Base-by-base conservation (phyloP, 2,113 vertebrate species). In the Sprattus sprattus region DNA sequence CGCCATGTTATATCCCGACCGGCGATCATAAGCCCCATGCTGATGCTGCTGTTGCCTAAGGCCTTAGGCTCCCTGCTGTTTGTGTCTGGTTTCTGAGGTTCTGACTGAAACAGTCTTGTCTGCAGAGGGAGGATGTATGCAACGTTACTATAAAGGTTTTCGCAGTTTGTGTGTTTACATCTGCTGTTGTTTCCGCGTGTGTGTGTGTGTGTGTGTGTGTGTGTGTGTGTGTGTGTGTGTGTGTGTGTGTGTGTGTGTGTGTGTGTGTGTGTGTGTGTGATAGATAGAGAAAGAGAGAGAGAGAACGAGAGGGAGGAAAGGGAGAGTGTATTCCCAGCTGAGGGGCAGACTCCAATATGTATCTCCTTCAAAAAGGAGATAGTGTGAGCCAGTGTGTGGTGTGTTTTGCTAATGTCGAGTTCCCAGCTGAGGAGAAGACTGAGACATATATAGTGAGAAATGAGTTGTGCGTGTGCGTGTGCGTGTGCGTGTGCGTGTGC, bases 191-290 rank as follows among this genome's bases (percentile, higher is more conserved):
- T 2, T 49, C 47, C 64, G 49, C 46, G 64, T n/a, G 57, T 81
- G 8, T 82, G 80, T 85, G 80, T 86, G 22, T 67, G 52, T 81
- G 75, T 81, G 80, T 85, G 80, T 82, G 50, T 85, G 85, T 67
- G 85, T 54, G 32, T 50, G 10, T 83, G 16, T 67, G 54, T 54
- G 52, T 20, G 54, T 57, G 18, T 22, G 18, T 57, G 18, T 57
- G 54, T 57, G 50, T 52, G 15, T 52, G 50, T 52, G 50, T 52
- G 50, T 52, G 50, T 52, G 50, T 18, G 50, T 52, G 50, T 52
- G 3, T 52, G 2, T 52, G 50, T 52, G 50, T 52, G 50, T 16
- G 50, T 16, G 50, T 11, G 50, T 11, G 50, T 11, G 50, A 1
- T 10, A 15, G 50, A 47, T 0, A 49, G 47, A 49, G 47, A 49